A percentile compares a stretch with the other conserved stretches of the same genome.
Conservation (phyloP, 2,797 vertebrate species). For the Acanthurus tractus region DNA sequence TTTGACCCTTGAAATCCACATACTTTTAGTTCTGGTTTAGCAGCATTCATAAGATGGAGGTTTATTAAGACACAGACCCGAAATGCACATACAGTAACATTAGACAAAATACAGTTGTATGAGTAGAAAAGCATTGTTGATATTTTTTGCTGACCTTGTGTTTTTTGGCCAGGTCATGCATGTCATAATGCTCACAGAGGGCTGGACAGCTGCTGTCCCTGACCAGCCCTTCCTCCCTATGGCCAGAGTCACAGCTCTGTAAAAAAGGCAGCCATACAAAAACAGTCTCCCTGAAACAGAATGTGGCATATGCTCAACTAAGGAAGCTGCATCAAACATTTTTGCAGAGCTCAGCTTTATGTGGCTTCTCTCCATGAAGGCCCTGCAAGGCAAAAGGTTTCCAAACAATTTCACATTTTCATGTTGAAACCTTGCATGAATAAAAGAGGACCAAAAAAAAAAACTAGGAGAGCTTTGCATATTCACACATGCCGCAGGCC, state of each 20-base stretch:
- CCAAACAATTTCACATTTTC: slow-evolving; percentile 84
- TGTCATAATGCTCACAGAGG: slow-evolving; percentile 60
- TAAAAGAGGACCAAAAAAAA: slow-evolving; percentile 24
- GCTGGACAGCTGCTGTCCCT: slow-evolving; percentile 69
- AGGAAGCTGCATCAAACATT: slow-evolving; percentile 68
- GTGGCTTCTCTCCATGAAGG: slow-evolving; percentile 44
- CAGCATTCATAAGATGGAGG: neutral
- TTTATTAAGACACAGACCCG: slow-evolving; percentile 1
- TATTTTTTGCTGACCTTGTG: slow-evolving; percentile 64
- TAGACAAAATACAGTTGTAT: neutral
- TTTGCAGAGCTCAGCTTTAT: slow-evolving; percentile 77
- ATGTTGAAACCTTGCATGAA: slow-evolving; percentile 72
- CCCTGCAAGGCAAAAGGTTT: slow-evolving; percentile 85
- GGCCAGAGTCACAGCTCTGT: slow-evolving; percentile 55
- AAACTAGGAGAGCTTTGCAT: slow-evolving; percentile 82
- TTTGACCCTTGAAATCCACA: slow-evolving; percentile 40
- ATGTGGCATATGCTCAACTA: slow-evolving; percentile 81
- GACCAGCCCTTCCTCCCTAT: slow-evolving; percentile 56
- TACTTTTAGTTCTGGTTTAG: slow-evolving; percentile 17
- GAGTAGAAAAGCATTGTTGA: slow-evolving; percentile 1
- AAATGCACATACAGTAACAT: neutral
- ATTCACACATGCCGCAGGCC: slow-evolving; percentile 89
- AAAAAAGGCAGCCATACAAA: slow-evolving; percentile 55
- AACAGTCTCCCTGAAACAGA: slow-evolving; percentile 56
- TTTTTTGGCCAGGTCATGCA: slow-evolving; percentile 60